Evolutionary conservation across 2,888 invertebrate genomes (phyloP), one percentile per base, ranked within the genome.

Genomic region (Chloroclysta siterata): DNA sequence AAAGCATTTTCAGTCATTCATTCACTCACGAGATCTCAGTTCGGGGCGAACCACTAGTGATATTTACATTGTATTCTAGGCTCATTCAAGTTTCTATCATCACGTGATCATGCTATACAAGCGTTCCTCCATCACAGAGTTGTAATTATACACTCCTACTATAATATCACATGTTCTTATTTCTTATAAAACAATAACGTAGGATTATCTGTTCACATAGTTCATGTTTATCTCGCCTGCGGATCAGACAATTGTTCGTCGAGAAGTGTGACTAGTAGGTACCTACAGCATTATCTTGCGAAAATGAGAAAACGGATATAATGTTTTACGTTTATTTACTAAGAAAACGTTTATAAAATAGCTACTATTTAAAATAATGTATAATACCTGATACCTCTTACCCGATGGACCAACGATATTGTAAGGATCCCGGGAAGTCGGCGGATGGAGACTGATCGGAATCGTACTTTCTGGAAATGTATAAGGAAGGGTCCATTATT

Each of bases 111-210:
- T n/a, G 8, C 15, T 17, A 13, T 14, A 8, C 47, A 22, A 22
- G 22, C 46, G 59, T 59, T 53, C 33, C 39, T 46, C 15, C 36
- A 39, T 17, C 41, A 52, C 36, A 28, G 17, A 52, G 53, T 44
- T 13, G 53, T 55, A 66, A 65, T 69, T 66, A 69, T 42, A 42
- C 36, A 39, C 8, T 10, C 52, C 56, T 60, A 53, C 65, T 60
- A 55, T 48, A 48, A 47, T 48, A 53, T 44, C 50, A 50, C 52
- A 68, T 66, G 66, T 60, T 66, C 53, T 36, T 53, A 44, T 53
- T 62, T 63, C 61, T 61, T 64, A 69, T 71, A 71, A 63, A 52
- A 66, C 62, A 71, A 65, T 68, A 68, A 67, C 63, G 55, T 51
- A 28, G 60, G 65, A 67, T 70, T 67, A 72, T 66, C 70, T 64